A percentile compares a stretch with the other conserved stretches of the same genome.
These are phyloP conservation scores for Vireo griseus DNA, from an alignment of 2,797 vertebrate species.

Conservation along the genomic window DNA sequence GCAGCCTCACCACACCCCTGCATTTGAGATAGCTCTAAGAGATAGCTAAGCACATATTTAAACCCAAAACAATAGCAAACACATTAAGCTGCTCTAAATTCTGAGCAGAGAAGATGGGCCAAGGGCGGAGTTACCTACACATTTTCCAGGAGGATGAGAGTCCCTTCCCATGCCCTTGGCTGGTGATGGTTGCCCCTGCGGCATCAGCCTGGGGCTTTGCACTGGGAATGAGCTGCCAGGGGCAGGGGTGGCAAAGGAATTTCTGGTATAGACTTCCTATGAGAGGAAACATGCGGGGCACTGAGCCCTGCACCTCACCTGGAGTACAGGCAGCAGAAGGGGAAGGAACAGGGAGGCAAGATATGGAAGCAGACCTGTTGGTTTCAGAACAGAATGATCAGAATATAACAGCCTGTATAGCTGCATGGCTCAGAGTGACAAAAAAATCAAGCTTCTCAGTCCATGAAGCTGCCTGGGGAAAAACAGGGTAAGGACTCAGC, in stretches of 20 bases:
- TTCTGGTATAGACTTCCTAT: neutral
- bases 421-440: neutral
- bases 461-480: fast-evolving
- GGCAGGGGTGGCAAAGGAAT: neutral
- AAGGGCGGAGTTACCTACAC: neutral
- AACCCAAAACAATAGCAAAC: conserved; percentile 29
- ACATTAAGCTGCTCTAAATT: neutral
- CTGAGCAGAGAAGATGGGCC: neutral
- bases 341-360: neutral
- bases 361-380: neutral
- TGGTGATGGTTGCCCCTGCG: neutral
- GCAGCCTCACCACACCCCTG: neutral
- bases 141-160: neutral
- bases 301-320: neutral
- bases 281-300: neutral
- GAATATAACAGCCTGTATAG: neutral
- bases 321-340: fast-evolving
- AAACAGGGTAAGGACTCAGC: neutral
- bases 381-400: neutral
- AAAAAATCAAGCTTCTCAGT: neutral
- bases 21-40: conserved; percentile 11
- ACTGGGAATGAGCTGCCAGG: neutral
- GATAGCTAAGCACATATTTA: neutral
- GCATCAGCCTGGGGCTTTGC: neutral
- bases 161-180: neutral